A percentile compares a stretch with the other conserved stretches of the same genome.
Conservation (phyloP, 2,888 invertebrate genomes). For the Plutella xylostella region DNA sequence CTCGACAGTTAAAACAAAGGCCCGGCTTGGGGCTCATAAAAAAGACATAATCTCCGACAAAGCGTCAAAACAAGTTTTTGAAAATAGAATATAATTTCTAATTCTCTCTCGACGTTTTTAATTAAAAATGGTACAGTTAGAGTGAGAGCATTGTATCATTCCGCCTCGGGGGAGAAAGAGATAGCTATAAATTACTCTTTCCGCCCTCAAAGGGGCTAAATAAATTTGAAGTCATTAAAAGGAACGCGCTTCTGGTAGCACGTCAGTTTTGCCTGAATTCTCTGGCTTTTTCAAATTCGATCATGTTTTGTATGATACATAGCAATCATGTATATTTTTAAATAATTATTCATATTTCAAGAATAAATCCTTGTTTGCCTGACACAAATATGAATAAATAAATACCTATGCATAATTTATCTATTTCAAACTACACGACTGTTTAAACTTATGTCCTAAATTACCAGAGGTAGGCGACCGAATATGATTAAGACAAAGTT, state of each 20-base stretch:
- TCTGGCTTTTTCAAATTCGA: no score
- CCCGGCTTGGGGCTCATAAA: slow-evolving; percentile 65
- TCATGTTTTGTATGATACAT: no score
- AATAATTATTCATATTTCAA: no score
- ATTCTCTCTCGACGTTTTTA: slow-evolving; percentile 66
- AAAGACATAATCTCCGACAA: slow-evolving; percentile 66
- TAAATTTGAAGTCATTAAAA: slow-evolving; percentile 71
- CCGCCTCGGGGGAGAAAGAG: slow-evolving; percentile 44
- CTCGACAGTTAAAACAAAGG: slow-evolving; percentile 58
- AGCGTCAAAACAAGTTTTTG: slow-evolving; percentile 68
- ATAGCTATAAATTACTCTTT: slow-evolving; percentile 57
- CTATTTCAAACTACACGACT: no score
- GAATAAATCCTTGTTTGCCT: no score
- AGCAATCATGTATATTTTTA: no score
- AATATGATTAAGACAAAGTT: no score
- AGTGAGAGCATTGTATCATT: slow-evolving; percentile 42
- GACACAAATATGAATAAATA: no score
- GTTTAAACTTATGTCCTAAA: no score
- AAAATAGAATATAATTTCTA: slow-evolving; percentile 71
- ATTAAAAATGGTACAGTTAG: slow-evolving; percentile 68
- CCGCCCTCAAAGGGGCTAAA: slow-evolving; percentile 61
- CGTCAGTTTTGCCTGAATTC: no score
- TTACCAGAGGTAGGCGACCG: no score
- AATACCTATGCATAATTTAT: no score
- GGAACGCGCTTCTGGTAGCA: slow-evolving; percentile 42